Base-by-base conservation (phyloP, 1,140 invertebrate species). In the Nephila pilipes region DNA sequence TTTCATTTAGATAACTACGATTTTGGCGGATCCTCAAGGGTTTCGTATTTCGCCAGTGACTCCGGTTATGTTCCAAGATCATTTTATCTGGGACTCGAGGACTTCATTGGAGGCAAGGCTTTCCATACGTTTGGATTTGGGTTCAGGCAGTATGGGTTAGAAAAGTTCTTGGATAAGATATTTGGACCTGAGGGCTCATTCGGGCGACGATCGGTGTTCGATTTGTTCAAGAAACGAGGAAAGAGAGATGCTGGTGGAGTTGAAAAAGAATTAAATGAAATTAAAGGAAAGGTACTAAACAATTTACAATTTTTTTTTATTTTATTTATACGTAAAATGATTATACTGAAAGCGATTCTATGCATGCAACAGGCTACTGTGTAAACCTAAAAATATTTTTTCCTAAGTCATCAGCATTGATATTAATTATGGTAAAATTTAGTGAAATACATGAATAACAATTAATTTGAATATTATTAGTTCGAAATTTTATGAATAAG, bases 11-110 rank as follows among this genome's bases (percentile, higher is more conserved):
- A 55, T 16, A 65, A 94, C n/a, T 94, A 94, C 60, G 94, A 89
- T 54, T 94, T 87, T 46, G 94, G 94, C 29, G 94, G 94, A 55
- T 93, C 80, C 2, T 89, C 93, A 8, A 2, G 14, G 8, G 94
- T 94, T n/a, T 88, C 89, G 1, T 94, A 92, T 14, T 69, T 93
- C 29, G 85, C 92, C n/a, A 90, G 89, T 69, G 94, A 94, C 83
- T 63, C 22, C 12, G 90, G 93, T 25, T 94, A 93, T 58, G 81
- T 94, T 54, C 94, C 94, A 10, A 22, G 89, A 12, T n/a, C 25
- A 29, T 1, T 93, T 1, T 94, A 94, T 55, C 22, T 90, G 18
- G 54, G 69, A 6, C 20, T 94, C 2, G 94, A 93, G 20, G 94
- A 88, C 46, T 94, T 46, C 58, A 75, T 94, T 6, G 75, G 87